Evolutionary conservation across 2,888 invertebrate genomes (phyloP).

Genomic region (Suillia variegata): DNA sequence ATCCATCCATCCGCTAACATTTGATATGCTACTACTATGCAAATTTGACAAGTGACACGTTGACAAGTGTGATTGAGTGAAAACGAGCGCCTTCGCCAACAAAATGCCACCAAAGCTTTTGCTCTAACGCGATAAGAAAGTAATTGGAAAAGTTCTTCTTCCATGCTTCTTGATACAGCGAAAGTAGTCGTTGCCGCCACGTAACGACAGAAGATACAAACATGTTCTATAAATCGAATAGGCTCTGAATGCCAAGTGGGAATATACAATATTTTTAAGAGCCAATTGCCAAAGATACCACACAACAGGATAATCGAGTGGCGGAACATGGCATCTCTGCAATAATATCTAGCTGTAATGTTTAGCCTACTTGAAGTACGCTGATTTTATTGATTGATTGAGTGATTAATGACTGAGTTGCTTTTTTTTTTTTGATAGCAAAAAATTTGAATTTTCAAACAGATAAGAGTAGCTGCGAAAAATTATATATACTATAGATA

Average conservation of each 20-base stretch:
- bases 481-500: too few relatives aligned
- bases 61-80: slow-evolving; percentile 54
- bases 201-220: too few relatives aligned
- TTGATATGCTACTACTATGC: slow-evolving; percentile 29
- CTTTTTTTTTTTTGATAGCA: slow-evolving; percentile 4
- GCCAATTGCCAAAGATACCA: slow-evolving; percentile 17
- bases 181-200: background rate
- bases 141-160: slow-evolving; percentile 39
- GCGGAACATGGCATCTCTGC: slow-evolving; percentile 13
- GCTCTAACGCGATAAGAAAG: slow-evolving; percentile 33
- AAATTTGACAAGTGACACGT: slow-evolving; percentile 55
- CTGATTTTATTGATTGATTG: slow-evolving; percentile 49
- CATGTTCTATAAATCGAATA: slow-evolving; percentile 7
- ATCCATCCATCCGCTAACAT: too few relatives aligned
- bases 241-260: slow-evolving; percentile 13
- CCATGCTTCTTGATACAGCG: background rate
- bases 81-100: slow-evolving; percentile 30
- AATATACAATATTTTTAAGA: slow-evolving; percentile 2
- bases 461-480: too few relatives aligned
- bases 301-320: slow-evolving; percentile 38
- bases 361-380: too few relatives aligned
- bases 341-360: slow-evolving; percentile 18
- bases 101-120: slow-evolving; percentile 23
- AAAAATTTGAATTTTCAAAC: too few relatives aligned
- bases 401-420: slow-evolving; percentile 53